Base-by-base conservation (phyloP, 2,888 invertebrate species). In the Drosophila eohydei region DNA sequence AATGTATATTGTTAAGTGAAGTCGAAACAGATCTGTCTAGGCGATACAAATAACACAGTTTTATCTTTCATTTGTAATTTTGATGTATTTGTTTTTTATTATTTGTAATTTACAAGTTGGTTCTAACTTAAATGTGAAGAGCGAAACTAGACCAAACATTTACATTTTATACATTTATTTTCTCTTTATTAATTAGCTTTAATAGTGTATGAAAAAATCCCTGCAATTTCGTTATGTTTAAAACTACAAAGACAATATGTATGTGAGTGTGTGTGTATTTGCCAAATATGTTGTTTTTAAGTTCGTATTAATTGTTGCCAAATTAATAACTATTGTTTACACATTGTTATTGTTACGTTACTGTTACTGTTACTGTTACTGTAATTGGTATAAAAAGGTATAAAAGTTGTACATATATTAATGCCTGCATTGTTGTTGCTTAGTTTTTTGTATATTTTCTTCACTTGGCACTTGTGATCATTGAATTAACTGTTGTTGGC, bases 221-320 rank as follows among this genome's bases (percentile, higher is more conserved):
- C 92, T 92, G 92, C 92, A 92, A 92, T 92, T 92, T 92, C 81
- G 83, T 88, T 74, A 59, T 78, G 69, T 75, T 73, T 73, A 75
- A 75, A 80, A 73, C 82, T 80, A 87, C 71, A 77, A 79, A 73
- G 72, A 77, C 73, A 72, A 61, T 61, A 62, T 41, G 38, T 59
- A 48, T 59, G 48, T 71, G 32, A 50, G 41, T 75, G 56, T 68
- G 55, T 68, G 77, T 54, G 72, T 65, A 65, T 61, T 63, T 71
- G 85, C 90, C 91, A 69, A 91, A 91, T 78, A 46, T 16, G 55
- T 61, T 61, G 41, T 43, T n/a, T 43, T 14, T 68, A 59, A 61
- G 78, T 69, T 69, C 69, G 73, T 76, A 76, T 78, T 73, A 54
- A 56, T 55, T 36, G 62, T 65, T 61, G 80, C 90, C 90, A 86